Percentiles rank a stretch among this genome's conserved stretches.
Conservation (phyloP, 2,888 invertebrate genomes). For the Antitype chi region DNA sequence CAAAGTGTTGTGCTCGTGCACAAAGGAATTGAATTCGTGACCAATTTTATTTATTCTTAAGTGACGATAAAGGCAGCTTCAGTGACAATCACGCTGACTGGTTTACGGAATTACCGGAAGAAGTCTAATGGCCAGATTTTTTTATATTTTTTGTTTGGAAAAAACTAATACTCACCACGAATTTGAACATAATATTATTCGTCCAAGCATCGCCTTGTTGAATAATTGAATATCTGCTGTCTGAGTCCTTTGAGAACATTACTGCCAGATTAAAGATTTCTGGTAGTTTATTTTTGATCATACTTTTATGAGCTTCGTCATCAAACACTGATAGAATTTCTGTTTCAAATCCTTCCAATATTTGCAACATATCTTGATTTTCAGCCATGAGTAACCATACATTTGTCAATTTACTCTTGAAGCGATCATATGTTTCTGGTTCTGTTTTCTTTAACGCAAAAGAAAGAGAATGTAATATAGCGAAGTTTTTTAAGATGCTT, state of each 20-base stretch:
- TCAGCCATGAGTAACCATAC: not conserved
- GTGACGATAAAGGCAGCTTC: not conserved
- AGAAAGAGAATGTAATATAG: conserved; percentile 76
- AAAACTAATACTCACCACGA: conserved; percentile 62
- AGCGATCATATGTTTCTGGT: conserved; percentile 65
- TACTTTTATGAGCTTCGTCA: conserved; percentile 16
- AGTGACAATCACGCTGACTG: not conserved
- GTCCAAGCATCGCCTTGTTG: conserved; percentile 78
- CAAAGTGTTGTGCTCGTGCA: too few species aligned
- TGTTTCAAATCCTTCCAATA: not conserved
- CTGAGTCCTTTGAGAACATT: conserved; percentile 48
- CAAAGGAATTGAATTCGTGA: not conserved
- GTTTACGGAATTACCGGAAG: too few species aligned
- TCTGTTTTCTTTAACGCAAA: conserved; percentile 74
- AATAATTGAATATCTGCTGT: conserved; percentile 69
- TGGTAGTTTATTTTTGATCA: conserved; percentile 58
- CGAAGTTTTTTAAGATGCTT: conserved; percentile 73
- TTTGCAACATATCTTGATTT: not conserved
- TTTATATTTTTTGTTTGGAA: too few species aligned
- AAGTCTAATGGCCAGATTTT: too few species aligned
- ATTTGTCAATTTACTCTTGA: conserved; percentile 51
- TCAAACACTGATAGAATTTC: conserved; percentile 9
- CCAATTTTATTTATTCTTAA: too few species aligned
- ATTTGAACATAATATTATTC: conserved; percentile 75
- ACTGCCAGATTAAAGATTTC: conserved; percentile 9